Evolutionary conservation across 2,888 invertebrate genomes (phyloP), one percentile per base, ranked within the genome.

Genomic region (Chloromyia formosa): DNA sequence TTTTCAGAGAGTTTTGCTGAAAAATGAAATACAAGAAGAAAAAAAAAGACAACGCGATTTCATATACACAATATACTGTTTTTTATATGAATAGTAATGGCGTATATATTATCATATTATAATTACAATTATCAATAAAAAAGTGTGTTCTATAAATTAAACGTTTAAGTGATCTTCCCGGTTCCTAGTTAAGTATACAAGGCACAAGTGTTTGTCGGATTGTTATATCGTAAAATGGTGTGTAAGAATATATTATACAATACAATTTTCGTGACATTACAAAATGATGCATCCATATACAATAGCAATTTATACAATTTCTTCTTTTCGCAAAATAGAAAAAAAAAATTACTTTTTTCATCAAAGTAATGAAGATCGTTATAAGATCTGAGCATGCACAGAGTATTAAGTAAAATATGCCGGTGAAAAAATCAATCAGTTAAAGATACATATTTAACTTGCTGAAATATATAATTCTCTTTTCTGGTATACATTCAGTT

Each of bases 151-250:
- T 74, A 74, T 73, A 72, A 72, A 73, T 76, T 74, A 74, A 35
- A 73, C 53, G 73, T 69, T 56, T 62, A 71, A 54, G 56, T 71
- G 35, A 16, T 60, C 61, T 64, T 20, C 45, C 61, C 23, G 53
- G 42, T 35, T 60, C 16, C 73, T 76, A 76, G 35, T 76, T 76
- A 76, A 76, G 76, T 76, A 74, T 74, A 74, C 73, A 76, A 76
- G 76, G 76, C 76, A 76, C 76, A 76, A 72, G 18, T 35, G 49
- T 71, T n/a, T 72, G 27, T 35, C 27, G 2, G 27, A 35, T 4
- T 35, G n/a, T 20, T 20, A 60, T 60, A 54, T 35, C 42, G 4
- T 69, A 16, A 69, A 69, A 14, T 69, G 18, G 23, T 54, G 54
- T 69, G 49, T 35, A 71, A 20, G 14, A 4, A 22, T 40, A 27